Conservation (phyloP, 2,888 invertebrate genomes). For the Opisthograptis luteolata region DNA sequence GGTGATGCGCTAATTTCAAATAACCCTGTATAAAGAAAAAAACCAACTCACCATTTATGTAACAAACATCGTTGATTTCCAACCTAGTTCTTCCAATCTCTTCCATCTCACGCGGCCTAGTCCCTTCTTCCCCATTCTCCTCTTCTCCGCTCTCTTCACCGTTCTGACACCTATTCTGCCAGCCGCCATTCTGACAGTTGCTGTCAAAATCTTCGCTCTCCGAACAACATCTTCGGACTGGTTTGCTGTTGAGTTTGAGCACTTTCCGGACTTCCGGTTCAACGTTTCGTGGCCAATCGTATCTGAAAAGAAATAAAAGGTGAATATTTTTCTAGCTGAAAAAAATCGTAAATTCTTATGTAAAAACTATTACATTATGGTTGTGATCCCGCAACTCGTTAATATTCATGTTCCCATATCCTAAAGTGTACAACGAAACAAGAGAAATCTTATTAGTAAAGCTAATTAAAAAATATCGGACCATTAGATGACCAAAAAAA, state of each 20-base stretch:
- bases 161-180: slow-evolving; percentile 27
- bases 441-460: too few species aligned
- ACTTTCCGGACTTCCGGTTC: slow-evolving; percentile 72
- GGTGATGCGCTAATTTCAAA: too few species aligned
- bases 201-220: slow-evolving; percentile 46
- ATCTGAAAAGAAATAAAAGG: slow-evolving; percentile 84
- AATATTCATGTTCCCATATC: too few species aligned
- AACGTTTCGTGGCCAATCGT: slow-evolving; percentile 89
- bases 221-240: slow-evolving; percentile 51
- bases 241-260: slow-evolving; percentile 52
- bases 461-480: too few species aligned
- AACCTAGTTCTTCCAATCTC: slow-evolving; percentile 87
- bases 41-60: slow-evolving; percentile 93
- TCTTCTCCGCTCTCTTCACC: slow-evolving; percentile 19
- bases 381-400: too few species aligned
- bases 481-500: too few species aligned
- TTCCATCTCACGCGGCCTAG: slow-evolving; percentile 80
- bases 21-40: too few species aligned
- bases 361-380: too few species aligned
- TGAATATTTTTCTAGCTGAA: too few species aligned
- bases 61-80: slow-evolving; percentile 92
- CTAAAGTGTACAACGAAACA: too few species aligned
- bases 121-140: slow-evolving; percentile 43
- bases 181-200: slow-evolving; percentile 26
- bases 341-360: too few species aligned